Percentiles rank a stretch among this genome's conserved stretches.
phyloP scores from a whole-genome alignment of 2,113 vertebrate species.

The Brachypteracias leptosomus region DNA sequence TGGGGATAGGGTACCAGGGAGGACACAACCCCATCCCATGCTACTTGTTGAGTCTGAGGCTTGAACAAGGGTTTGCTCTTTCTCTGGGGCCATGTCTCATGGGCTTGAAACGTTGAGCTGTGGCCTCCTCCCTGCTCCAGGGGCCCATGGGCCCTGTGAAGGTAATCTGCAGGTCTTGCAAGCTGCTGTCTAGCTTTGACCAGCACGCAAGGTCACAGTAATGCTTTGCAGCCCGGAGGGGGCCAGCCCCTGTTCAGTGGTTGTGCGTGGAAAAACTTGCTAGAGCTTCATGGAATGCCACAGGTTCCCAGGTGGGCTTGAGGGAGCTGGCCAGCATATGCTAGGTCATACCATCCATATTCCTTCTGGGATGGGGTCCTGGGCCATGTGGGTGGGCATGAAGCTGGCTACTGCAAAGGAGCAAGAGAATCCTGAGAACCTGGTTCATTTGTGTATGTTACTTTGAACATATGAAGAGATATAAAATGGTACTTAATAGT shows the following conservation, averaged over 20 bases:
- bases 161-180: neutral
- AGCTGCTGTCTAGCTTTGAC: neutral
- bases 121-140: neutral
- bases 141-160: fast-evolving
- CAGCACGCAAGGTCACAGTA: fast-evolving
- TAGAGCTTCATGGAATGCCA: neutral
- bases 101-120: fast-evolving
- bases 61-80: neutral
- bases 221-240: neutral
- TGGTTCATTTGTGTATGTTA: neutral
- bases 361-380: neutral
- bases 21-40: neutral
- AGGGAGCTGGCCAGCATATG: fast-evolving
- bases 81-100: neutral
- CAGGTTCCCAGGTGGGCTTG: fast-evolving
- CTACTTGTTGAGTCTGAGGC: neutral
- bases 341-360: neutral
- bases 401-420: neutral
- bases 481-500: neutral
- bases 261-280: neutral
- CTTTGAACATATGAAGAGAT: neutral
- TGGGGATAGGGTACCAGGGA: fast-evolving
- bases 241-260: neutral
- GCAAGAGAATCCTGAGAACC: neutral
- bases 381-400: fast-evolving